Evolutionary conservation across 35 echinoderm and acorn worm genomes (phyloP).

Genomic region (Nesometra sesokonis): DNA sequence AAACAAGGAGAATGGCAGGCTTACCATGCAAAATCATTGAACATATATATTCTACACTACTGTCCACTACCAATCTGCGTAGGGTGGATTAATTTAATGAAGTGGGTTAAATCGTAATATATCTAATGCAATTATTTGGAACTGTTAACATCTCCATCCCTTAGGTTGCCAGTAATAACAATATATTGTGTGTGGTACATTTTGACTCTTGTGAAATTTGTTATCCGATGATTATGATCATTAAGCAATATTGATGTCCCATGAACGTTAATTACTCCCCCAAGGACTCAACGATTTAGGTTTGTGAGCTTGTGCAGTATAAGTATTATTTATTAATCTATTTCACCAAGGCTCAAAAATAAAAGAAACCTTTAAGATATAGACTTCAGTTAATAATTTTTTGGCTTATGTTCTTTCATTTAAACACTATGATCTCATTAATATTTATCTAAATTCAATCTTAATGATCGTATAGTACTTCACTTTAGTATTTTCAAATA

Average conservation of each 20-base stretch:
- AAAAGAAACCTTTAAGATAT: too few relatives aligned
- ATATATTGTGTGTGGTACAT: not conserved
- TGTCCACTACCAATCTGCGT: not conserved
- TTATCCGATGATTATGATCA: not conserved
- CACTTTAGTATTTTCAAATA: too few relatives aligned
- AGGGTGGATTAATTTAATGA: not conserved
- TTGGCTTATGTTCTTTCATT: too few relatives aligned
- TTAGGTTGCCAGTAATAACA: not conserved
- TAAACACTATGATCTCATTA: too few relatives aligned
- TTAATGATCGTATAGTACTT: too few relatives aligned
- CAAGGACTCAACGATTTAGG: not conserved
- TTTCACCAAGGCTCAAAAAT: too few relatives aligned
- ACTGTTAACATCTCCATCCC: not conserved
- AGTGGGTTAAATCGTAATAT: not conserved
- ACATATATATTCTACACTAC: not conserved
- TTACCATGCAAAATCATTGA: not conserved
- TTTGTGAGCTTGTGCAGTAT: not conserved
- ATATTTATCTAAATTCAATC: too few relatives aligned
- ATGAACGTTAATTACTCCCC: not conserved
- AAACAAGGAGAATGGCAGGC: not conserved
- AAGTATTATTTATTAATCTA: not conserved
- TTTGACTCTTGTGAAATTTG: not conserved
- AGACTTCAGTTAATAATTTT: too few relatives aligned
- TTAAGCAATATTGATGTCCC: not conserved
- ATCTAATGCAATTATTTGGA: not conserved